These are phyloP conservation scores for Origma solitaria DNA, from an alignment of 2,113 vertebrate genomes.

Conservation along the genomic window DNA sequence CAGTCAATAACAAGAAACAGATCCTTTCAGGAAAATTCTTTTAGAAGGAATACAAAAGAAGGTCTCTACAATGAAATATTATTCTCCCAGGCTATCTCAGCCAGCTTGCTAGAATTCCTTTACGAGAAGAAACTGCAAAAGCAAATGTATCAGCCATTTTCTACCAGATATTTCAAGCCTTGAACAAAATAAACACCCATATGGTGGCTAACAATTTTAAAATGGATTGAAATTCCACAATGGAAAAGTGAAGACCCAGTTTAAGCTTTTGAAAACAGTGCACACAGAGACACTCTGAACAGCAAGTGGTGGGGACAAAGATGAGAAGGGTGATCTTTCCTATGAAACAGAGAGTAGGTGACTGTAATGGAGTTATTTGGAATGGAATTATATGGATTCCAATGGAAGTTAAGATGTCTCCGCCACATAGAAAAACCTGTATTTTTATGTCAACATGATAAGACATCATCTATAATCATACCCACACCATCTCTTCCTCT, in stretches of 20 bases:
- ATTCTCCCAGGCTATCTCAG: neutral
- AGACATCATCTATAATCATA: neutral
- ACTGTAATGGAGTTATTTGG: neutral
- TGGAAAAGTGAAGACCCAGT: neutral
- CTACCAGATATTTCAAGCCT: neutral
- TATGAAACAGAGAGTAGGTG: neutral
- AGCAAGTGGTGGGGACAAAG: neutral
- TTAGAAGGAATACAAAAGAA: neutral
- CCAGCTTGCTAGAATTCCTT: neutral
- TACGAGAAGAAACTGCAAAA: neutral
- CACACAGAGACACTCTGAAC: neutral
- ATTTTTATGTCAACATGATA: neutral
- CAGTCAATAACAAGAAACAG: neutral
- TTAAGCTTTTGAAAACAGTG: neutral
- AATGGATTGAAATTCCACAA: neutral
- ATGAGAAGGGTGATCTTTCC: neutral
- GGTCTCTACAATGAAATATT: neutral
- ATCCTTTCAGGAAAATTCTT: neutral
- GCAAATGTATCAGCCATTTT: neutral
- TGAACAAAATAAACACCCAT: neutral
- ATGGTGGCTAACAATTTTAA: neutral
- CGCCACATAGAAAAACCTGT: accelerated
- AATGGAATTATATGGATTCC: neutral
- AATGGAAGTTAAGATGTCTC: neutral
- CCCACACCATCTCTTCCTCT: neutral